These are phyloP conservation scores for Luperina testacea DNA, from an alignment of 2,888 invertebrate species.

Conservation along the genomic window DNA sequence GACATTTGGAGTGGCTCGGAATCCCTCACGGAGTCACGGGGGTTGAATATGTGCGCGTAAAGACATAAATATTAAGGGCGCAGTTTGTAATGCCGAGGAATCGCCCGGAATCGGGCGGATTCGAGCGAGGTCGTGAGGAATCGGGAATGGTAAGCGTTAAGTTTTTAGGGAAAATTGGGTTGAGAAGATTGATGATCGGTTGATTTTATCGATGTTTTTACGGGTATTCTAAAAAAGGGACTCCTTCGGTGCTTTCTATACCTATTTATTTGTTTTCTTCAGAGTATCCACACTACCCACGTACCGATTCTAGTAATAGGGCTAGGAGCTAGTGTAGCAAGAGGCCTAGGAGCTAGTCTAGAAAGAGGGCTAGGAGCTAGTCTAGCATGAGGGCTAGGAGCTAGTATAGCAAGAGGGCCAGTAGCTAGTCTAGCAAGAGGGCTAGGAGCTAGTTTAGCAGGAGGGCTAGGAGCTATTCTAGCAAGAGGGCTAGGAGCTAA, in stretches of 20 bases:
- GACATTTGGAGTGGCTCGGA: conserved; percentile 68
- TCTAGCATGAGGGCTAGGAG: too few species aligned
- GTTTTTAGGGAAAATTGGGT: conserved; percentile 43
- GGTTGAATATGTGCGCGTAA: conserved; percentile 57
- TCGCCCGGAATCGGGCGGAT: conserved; percentile 6
- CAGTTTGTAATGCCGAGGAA: conserved; percentile 49
- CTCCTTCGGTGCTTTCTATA: not conserved
- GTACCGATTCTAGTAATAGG: not conserved
- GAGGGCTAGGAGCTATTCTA: too few species aligned
- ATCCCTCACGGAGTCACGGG: conserved; percentile 62
- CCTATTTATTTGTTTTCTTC: not conserved
- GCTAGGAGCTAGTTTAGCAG: too few species aligned
- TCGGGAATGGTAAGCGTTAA: conserved; percentile 28
- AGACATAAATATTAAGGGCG: conserved; percentile 60
- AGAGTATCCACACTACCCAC: not conserved
- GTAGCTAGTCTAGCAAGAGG: too few species aligned
- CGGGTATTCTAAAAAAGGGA: conserved; percentile 18
- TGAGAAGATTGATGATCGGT: conserved; percentile 49
- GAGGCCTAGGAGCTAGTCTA: too few species aligned
- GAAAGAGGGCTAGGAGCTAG: too few species aligned
- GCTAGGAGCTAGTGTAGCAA: not conserved
- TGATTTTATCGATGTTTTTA: conserved; percentile 31
- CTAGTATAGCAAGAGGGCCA: too few species aligned
- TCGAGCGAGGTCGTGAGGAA: conserved; percentile 25
- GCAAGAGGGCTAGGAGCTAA: too few species aligned